phyloP scores from a whole-genome alignment of 2,113 vertebrate genomes.

The Orthonyx spaldingii region DNA sequence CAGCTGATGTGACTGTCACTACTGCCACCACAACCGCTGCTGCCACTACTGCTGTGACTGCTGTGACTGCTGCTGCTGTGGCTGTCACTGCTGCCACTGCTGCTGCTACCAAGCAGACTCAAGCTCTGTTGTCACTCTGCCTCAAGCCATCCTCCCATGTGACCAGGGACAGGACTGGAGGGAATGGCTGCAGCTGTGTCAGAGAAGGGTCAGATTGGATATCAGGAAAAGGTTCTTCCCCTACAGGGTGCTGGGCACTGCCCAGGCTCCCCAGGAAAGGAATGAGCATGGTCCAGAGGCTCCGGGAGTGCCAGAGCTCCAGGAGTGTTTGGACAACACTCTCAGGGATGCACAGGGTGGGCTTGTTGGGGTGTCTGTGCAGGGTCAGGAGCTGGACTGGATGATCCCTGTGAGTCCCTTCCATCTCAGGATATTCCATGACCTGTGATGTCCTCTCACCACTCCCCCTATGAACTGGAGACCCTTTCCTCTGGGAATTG shows the following conservation, averaged over 20 bases:
- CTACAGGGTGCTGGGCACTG: neutral
- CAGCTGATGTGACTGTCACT: neutral
- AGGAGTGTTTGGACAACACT: rapidly evolving
- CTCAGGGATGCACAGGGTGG: neutral
- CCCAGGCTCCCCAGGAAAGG: neutral
- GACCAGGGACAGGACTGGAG: neutral
- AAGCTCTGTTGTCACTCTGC: neutral
- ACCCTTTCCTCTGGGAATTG: neutral
- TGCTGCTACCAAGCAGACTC: neutral
- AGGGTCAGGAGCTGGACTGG: rapidly evolving
- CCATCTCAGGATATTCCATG: neutral
- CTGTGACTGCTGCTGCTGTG: too few relatives aligned
- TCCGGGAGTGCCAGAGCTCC: neutral
- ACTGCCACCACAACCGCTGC: too few relatives aligned
- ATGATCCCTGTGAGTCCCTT: rapidly evolving
- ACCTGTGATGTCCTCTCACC: neutral
- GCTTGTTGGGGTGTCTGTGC: neutral
- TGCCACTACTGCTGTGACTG: neutral
- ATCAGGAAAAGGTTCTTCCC: neutral
- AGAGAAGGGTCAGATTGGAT: rapidly evolving
- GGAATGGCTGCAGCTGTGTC: rapidly evolving
- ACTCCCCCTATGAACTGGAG: neutral
- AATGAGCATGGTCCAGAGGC: neutral
- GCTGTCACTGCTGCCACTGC: neutral
- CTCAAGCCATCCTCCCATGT: neutral